Conservation (phyloP, 2,113 vertebrate genomes). For the Anoura caudifer region DNA sequence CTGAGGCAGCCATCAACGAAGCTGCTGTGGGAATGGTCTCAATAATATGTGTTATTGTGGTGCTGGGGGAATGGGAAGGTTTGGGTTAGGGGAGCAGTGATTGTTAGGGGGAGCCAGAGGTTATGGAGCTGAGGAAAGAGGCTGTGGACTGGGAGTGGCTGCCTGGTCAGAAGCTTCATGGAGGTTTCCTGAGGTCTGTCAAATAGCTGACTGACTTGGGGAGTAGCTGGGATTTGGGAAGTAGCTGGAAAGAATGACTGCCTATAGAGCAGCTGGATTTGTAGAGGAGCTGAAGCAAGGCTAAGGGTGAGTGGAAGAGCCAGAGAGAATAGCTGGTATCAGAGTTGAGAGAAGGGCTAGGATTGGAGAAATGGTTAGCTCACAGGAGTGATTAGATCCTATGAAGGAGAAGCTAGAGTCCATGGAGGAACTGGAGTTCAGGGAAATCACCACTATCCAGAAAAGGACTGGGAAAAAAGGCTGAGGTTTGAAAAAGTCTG, state of each 20-base stretch:
- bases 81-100: background rate
- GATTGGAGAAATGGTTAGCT: background rate
- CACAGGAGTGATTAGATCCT: no score
- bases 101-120: background rate
- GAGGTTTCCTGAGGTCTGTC: background rate
- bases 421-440: background rate
- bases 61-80: background rate
- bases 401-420: background rate
- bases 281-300: background rate
- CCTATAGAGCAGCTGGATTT: background rate
- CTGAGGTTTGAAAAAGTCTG: background rate
- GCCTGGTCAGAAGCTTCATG: no score
- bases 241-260: background rate
- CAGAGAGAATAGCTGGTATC: background rate
- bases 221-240: background rate
- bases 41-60: background rate
- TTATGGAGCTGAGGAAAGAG: background rate
- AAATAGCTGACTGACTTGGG: background rate
- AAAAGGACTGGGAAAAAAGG: background rate
- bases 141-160: background rate
- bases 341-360: background rate
- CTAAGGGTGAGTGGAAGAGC: background rate
- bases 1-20: background rate
- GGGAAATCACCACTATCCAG: no score
- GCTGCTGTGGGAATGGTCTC: background rate